Percentiles rank a stretch among this genome's conserved stretches.
Evolutionary conservation across 2,113 vertebrate genomes (phyloP).

Genomic region (Paradoxurus hermaphroditus): DNA sequence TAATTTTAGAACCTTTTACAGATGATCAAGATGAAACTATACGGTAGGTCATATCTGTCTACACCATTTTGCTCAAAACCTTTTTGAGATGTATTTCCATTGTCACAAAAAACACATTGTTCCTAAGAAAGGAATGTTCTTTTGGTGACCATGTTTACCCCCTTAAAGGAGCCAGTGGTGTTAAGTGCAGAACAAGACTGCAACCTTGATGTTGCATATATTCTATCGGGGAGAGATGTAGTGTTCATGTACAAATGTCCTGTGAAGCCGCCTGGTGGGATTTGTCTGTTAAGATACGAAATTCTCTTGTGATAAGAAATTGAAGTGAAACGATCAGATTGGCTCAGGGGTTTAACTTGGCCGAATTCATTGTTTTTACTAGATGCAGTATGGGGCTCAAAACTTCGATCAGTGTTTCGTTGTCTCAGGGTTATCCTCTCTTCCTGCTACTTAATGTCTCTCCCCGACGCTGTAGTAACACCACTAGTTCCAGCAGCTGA

Average conservation of each 20-base stretch:
- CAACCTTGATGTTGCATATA: background rate
- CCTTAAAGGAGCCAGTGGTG: background rate
- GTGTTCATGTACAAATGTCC: background rate
- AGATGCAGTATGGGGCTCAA: background rate
- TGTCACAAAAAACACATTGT: background rate
- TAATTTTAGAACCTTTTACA: background rate
- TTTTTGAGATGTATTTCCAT: background rate
- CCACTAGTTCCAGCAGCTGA: background rate
- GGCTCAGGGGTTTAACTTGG: background rate
- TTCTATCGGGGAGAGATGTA: background rate
- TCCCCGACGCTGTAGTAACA: background rate
- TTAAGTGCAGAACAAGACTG: background rate
- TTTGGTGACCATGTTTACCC: background rate
- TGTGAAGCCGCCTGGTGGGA: background rate
- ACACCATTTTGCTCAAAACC: background rate
- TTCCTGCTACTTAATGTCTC: background rate
- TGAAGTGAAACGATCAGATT: background rate
- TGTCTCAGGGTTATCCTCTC: background rate
- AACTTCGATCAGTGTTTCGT: background rate
- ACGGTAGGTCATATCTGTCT: background rate
- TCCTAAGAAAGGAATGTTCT: background rate
- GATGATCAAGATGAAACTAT: background rate
- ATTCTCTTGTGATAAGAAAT: background rate
- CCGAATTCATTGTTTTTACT: background rate
- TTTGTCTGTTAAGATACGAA: background rate